Evolutionary conservation across 2,888 invertebrate species (phyloP).

Genomic region (Ariolimax columbianus): DNA sequence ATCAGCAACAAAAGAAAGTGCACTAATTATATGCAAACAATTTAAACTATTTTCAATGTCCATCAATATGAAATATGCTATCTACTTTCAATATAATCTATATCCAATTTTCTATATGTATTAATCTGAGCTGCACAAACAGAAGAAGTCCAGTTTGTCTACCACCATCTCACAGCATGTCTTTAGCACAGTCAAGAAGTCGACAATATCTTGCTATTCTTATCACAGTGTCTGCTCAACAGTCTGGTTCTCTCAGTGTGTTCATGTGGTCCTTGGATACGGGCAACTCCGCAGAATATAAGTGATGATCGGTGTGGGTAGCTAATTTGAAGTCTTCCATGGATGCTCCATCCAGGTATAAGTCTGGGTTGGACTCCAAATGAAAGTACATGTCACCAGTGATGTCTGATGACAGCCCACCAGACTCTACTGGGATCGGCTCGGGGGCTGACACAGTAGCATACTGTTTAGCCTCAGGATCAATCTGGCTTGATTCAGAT

Average conservation of each 20-base stretch:
- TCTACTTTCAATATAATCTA: neutral
- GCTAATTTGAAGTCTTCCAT: constrained; percentile 26
- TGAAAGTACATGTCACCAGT: constrained; percentile 32
- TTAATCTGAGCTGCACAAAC: neutral
- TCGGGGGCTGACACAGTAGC: constrained; percentile 61
- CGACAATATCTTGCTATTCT: neutral
- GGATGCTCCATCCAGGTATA: constrained; percentile 25
- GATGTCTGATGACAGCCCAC: neutral
- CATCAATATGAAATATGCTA: neutral
- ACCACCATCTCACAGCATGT: neutral
- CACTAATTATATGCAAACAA: neutral
- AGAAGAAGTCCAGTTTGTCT: neutral
- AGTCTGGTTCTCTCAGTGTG: constrained; percentile 27
- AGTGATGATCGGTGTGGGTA: neutral
- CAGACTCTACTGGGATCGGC: neutral
- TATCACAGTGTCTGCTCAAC: constrained; percentile 6
- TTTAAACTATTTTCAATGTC: neutral
- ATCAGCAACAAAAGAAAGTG: neutral
- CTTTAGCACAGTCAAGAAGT: neutral
- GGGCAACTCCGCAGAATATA: neutral
- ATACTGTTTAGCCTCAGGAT: constrained; percentile 67
- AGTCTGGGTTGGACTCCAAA: constrained; percentile 5
- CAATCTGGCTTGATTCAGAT: constrained; percentile 60
- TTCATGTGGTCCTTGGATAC: constrained; percentile 20
- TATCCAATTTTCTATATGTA: neutral